Percentiles rank a stretch among this genome's conserved stretches.
Conservation (phyloP, 2,797 vertebrate genomes). For the Tachyglossus aculeatus region DNA sequence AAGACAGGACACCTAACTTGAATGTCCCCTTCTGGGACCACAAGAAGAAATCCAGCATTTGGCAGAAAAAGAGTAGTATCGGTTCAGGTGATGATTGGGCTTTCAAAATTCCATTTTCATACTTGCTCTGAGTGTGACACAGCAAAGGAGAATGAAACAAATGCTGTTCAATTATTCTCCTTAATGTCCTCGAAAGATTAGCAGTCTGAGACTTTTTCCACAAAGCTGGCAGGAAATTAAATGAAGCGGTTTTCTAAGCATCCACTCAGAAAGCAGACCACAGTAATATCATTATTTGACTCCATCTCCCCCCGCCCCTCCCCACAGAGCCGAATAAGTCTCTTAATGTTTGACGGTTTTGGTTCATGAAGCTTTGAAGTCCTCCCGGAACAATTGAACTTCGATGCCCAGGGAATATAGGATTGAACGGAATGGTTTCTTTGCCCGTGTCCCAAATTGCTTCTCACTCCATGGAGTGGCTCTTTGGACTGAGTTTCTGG, state of each 20-base stretch:
- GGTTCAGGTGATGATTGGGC: slow-evolving; percentile 28
- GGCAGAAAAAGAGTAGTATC: slow-evolving; percentile 21
- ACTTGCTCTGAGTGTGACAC: slow-evolving; percentile 38
- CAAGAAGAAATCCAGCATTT: slow-evolving; percentile 31
- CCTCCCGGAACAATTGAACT: background rate
- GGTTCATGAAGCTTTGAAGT: background rate
- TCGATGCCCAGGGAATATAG: background rate
- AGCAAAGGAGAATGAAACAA: slow-evolving; percentile 25
- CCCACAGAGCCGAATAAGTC: no score
- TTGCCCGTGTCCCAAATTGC: no score
- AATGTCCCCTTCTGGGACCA: slow-evolving; percentile 31
- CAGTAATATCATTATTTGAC: background rate
- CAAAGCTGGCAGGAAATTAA: slow-evolving; percentile 25
- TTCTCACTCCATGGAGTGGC: no score
- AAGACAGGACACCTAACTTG: slow-evolving; percentile 36
- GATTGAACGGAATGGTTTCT: no score
- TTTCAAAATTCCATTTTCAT: slow-evolving; percentile 48
- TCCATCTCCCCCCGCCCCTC: no score
- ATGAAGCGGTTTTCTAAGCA: slow-evolving; percentile 36
- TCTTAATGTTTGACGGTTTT: no score
- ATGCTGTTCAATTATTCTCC: slow-evolving; percentile 44
- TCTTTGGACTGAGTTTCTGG: slow-evolving; percentile 21
- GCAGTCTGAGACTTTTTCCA: slow-evolving; percentile 16
- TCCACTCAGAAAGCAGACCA: slow-evolving; percentile 16
- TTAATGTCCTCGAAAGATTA: slow-evolving; percentile 20